These are phyloP conservation scores for Enteromius unitaeniatus DNA, from an alignment of 2,797 vertebrate genomes.

Conservation along the genomic window DNA sequence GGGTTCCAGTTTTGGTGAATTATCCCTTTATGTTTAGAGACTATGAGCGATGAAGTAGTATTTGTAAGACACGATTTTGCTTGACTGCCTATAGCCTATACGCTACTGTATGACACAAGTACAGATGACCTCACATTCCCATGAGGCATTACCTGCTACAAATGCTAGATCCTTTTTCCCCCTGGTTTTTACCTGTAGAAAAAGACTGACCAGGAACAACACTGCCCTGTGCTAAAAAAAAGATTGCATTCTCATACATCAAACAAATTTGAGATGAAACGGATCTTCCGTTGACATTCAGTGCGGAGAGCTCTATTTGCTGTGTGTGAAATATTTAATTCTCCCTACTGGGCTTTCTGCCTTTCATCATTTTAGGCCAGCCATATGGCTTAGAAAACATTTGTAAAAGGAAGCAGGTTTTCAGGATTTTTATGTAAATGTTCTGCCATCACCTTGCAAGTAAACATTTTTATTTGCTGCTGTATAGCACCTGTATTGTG, in stretches of 20 bases:
- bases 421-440: slow-evolving; percentile 51
- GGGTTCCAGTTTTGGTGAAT: background rate
- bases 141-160: slow-evolving; percentile 3
- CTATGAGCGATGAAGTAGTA: background rate
- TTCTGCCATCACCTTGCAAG: slow-evolving; percentile 29
- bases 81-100: slow-evolving; percentile 33
- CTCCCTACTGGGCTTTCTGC: slow-evolving; percentile 50
- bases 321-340: slow-evolving; percentile 54
- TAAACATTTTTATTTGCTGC: slow-evolving; percentile 42
- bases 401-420: slow-evolving; percentile 50
- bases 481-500: slow-evolving; percentile 27
- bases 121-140: slow-evolving; percentile 13
- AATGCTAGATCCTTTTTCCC: slow-evolving; percentile 18
- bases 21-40: background rate
- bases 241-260: slow-evolving; percentile 48
- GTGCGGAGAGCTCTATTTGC: slow-evolving; percentile 52
- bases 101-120: slow-evolving; percentile 21
- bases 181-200: slow-evolving; percentile 32
- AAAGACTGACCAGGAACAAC: slow-evolving; percentile 17
- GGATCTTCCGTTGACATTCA: slow-evolving; percentile 51
- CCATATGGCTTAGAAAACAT: slow-evolving; percentile 61
- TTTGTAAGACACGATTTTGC: slow-evolving; percentile 35
- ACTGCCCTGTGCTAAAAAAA: slow-evolving; percentile 42
- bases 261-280: slow-evolving; percentile 57
- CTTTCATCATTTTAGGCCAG: slow-evolving; percentile 57